phyloP scores from a whole-genome alignment of 2,113 vertebrate species.

The Jaculus jaculus region DNA sequence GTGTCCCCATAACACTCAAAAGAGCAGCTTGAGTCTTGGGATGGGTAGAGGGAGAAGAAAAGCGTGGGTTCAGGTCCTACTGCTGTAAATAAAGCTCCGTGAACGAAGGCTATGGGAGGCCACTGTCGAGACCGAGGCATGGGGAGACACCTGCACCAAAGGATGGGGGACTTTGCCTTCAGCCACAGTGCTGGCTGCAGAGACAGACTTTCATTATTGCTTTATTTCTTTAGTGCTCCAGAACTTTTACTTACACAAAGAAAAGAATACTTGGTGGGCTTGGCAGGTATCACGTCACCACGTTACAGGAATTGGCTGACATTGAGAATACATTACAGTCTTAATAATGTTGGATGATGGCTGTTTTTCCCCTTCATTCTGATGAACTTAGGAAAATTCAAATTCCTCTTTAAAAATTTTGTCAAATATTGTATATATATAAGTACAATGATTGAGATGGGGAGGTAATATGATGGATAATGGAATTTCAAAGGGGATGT shows the following conservation, averaged over 20 bases:
- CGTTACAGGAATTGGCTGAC: slow-evolving; percentile 19
- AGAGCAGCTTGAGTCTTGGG: slow-evolving; percentile 25
- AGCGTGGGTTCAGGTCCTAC: slow-evolving; percentile 74
- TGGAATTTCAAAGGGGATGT: too few relatives aligned
- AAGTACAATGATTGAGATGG: too few relatives aligned
- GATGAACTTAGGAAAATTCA: slow-evolving; percentile 55
- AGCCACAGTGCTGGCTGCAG: slow-evolving; percentile 57
- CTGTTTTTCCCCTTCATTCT: slow-evolving; percentile 53
- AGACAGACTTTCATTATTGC: slow-evolving; percentile 80
- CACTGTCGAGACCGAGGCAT: slow-evolving; percentile 21
- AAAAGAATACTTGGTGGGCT: slow-evolving; percentile 72
- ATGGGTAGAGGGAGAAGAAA: slow-evolving; percentile 35
- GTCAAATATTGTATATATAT: too few relatives aligned
- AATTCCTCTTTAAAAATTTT: slow-evolving; percentile 4
- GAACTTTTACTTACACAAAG: slow-evolving; percentile 68
- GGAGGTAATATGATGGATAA: too few relatives aligned
- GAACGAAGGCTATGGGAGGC: slow-evolving; percentile 72
- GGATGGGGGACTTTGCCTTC: slow-evolving; percentile 35
- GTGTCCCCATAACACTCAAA: slow-evolving; percentile 32
- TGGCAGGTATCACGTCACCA: slow-evolving; percentile 74
- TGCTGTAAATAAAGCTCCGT: slow-evolving; percentile 86
- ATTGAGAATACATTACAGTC: background rate
- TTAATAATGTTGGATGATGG: slow-evolving; percentile 51
- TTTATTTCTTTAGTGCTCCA: slow-evolving; percentile 77
- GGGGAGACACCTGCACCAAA: slow-evolving; percentile 5